These are phyloP conservation scores for cat (Felis catus) DNA, from an alignment of 2,113 vertebrate genomes.

Conservation along the genomic window DNA sequence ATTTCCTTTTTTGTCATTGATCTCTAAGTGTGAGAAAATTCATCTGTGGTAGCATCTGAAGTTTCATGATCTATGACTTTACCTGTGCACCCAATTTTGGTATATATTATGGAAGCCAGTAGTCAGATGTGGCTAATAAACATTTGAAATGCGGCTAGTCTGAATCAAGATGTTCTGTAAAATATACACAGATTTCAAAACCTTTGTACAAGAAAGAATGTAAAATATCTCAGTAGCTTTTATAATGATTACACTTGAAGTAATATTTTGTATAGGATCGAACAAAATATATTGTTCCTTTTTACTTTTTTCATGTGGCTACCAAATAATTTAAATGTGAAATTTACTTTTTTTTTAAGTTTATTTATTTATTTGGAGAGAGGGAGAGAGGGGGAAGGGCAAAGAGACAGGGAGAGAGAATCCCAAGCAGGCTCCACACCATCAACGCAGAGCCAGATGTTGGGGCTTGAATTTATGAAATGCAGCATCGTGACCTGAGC, in stretches of 20 bases:
- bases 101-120: background rate
- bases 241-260: background rate
- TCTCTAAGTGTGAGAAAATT: background rate
- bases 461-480: too few species aligned
- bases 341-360: too few species aligned
- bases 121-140: background rate
- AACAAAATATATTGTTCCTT: background rate
- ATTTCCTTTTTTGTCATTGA: background rate
- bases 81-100: background rate
- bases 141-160: background rate
- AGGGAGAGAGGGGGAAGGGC: too few species aligned
- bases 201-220: background rate
- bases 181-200: background rate
- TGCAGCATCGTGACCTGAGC: too few species aligned
- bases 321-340: background rate
- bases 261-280: background rate
- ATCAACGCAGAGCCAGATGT: too few species aligned
- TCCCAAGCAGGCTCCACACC: too few species aligned
- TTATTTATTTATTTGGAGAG: too few species aligned
- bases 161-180: background rate
- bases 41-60: background rate
- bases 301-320: background rate
- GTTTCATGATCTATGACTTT: background rate
- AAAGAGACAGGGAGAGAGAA: too few species aligned
- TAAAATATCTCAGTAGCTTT: background rate